These are phyloP conservation scores for Oceanodroma leucorhoa DNA, from an alignment of 2,797 vertebrate genomes.

Conservation along the genomic window DNA sequence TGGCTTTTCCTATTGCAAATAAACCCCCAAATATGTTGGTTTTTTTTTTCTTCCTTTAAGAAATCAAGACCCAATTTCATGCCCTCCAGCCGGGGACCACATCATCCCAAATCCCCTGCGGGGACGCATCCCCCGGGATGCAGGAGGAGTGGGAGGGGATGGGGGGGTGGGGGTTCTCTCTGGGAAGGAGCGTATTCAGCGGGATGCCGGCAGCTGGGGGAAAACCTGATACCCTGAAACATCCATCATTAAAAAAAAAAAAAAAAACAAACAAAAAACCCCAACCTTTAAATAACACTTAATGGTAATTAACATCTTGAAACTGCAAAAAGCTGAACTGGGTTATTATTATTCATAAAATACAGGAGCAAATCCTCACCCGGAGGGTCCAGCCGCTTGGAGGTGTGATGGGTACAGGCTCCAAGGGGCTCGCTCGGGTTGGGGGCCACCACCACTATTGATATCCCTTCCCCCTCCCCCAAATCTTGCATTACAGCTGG, in stretches of 20 bases:
- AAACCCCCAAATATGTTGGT: not conserved
- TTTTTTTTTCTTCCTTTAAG: not conserved
- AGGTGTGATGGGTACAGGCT: not conserved
- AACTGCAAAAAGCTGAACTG: not conserved
- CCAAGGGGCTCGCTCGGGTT: not conserved
- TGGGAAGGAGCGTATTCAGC: not conserved
- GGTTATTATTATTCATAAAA: not conserved
- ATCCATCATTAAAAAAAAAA: not conserved
- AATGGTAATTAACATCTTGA: not conserved
- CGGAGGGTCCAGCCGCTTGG: not conserved
- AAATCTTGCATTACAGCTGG: rapidly evolving
- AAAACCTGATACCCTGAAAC: not conserved
- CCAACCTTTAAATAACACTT: not conserved
- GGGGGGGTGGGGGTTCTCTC: not conserved
- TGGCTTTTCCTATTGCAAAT: not conserved
- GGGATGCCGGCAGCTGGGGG: not conserved
- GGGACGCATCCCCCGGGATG: not conserved
- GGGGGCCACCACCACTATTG: not conserved
- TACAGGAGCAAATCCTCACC: not conserved
- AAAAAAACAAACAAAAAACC: not conserved
- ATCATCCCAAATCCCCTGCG: not conserved
- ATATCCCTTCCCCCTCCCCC: not conserved
- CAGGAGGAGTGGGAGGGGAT: not conserved
- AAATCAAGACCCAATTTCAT: not conserved
- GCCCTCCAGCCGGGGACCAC: not conserved